Evolutionary conservation across 2,888 invertebrate species (phyloP).

Genomic region (Stomorhina lunata): DNA sequence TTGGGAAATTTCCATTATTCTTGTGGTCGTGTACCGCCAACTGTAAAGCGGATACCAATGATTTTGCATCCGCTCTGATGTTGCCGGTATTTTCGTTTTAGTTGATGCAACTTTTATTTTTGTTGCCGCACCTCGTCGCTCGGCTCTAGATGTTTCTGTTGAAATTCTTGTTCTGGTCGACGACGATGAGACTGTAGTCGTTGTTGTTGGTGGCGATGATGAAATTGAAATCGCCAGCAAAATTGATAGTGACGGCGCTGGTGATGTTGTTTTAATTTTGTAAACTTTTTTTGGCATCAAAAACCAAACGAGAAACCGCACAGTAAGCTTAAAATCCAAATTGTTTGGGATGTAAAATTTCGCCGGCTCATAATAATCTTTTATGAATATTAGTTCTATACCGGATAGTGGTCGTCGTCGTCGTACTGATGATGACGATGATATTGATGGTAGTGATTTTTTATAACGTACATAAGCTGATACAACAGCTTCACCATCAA

Average conservation of each 20-base stretch:
- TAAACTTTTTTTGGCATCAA: slow-evolving; percentile 49
- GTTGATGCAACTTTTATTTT: neutral
- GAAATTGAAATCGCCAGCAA: neutral
- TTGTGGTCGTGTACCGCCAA: slow-evolving; percentile 65
- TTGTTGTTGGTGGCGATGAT: slow-evolving; percentile 4
- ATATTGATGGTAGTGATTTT: slow-evolving; percentile 13
- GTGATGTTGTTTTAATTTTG: slow-evolving; percentile 35
- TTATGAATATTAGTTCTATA: slow-evolving; percentile 37
- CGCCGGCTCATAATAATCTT: slow-evolving; percentile 52
- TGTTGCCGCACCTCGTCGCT: neutral
- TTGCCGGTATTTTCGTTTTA: neutral
- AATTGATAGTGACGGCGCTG: slow-evolving; percentile 23
- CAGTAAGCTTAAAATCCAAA: slow-evolving; percentile 32
- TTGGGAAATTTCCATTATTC: slow-evolving; percentile 76
- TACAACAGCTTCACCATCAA: slow-evolving; percentile 39
- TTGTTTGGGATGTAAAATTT: slow-evolving; percentile 39
- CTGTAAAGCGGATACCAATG: slow-evolving; percentile 54
- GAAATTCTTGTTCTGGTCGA: neutral
- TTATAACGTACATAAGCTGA: slow-evolving; percentile 27
- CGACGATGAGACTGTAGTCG: neutral
- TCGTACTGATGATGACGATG: neutral
- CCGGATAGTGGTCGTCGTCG: neutral
- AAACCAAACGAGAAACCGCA: slow-evolving; percentile 43
- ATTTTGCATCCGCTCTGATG: slow-evolving; percentile 46
- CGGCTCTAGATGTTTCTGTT: neutral